Conservation (phyloP, 2,888 invertebrate species). For the Epinotia ramella region DNA sequence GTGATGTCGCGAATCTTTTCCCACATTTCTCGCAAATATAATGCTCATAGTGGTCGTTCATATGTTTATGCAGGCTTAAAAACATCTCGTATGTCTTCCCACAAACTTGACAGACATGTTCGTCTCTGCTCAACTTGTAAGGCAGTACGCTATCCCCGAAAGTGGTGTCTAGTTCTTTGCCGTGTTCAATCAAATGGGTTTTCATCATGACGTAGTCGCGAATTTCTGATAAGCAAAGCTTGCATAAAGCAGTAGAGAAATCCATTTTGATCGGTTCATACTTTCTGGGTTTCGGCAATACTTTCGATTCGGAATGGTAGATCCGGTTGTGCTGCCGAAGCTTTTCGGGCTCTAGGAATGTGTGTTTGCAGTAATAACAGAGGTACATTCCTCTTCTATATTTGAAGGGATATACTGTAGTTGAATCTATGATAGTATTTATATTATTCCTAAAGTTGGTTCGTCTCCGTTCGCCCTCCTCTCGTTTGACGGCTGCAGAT, state of each 20-base stretch:
- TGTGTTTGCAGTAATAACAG: slow-evolving; percentile 75
- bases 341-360: slow-evolving; percentile 75
- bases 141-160: slow-evolving; percentile 76
- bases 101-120: slow-evolving; percentile 75
- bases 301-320: slow-evolving; percentile 64
- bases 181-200: slow-evolving; percentile 68
- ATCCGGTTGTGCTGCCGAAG: slow-evolving; percentile 70
- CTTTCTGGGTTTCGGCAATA: slow-evolving; percentile 69
- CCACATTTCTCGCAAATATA: slow-evolving; percentile 81
- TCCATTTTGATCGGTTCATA: slow-evolving; percentile 80
- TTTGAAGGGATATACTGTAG: slow-evolving; percentile 79
- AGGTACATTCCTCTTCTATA: slow-evolving; percentile 77
- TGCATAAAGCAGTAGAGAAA: slow-evolving; percentile 68
- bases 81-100: slow-evolving; percentile 79
- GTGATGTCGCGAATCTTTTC: slow-evolving; percentile 74
- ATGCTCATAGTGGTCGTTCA: slow-evolving; percentile 80
- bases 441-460: slow-evolving; percentile 75
- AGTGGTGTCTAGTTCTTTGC: slow-evolving; percentile 65
- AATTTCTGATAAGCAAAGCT: slow-evolving; percentile 65
- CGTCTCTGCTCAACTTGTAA: slow-evolving; percentile 74
- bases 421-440: slow-evolving; percentile 67
- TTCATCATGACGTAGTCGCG: slow-evolving; percentile 68
- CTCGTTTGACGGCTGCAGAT: slow-evolving; percentile 47
- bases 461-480: slow-evolving; percentile 64
- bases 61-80: slow-evolving; percentile 76